Evolutionary conservation across 2,888 invertebrate species (phyloP).

Genomic region (Idaea aversata): DNA sequence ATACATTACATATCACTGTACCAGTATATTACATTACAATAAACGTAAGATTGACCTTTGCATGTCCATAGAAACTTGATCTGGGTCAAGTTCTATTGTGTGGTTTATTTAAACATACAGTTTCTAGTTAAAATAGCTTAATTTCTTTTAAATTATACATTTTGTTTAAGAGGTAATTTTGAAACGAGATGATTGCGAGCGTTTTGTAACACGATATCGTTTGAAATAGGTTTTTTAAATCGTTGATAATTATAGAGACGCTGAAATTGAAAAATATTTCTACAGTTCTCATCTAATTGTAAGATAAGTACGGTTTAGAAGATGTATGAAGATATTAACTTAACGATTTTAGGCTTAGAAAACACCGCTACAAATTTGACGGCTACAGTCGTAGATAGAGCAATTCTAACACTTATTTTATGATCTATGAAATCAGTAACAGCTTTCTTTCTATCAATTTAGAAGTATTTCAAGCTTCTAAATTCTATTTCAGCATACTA

Average conservation of each 20-base stretch:
- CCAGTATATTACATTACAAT: slow-evolving; percentile 44
- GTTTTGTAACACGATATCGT: slow-evolving; percentile 1
- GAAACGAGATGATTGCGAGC: neutral
- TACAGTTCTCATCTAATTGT: neutral
- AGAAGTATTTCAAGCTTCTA: too few relatives aligned
- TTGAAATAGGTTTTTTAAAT: neutral
- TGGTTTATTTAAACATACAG: neutral
- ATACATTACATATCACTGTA: slow-evolving; percentile 30
- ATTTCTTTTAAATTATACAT: neutral
- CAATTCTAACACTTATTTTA: neutral
- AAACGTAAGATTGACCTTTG: slow-evolving; percentile 46
- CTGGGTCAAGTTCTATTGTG: slow-evolving; percentile 42
- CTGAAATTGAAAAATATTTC: neutral
- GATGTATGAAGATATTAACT: slow-evolving; percentile 8
- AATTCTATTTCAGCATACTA: too few relatives aligned
- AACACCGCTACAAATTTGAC: neutral
- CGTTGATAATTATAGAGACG: neutral
- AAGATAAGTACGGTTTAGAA: neutral
- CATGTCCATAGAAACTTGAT: slow-evolving; percentile 40
- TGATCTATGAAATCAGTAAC: neutral
- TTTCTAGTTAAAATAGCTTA: neutral
- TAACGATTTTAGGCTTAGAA: slow-evolving; percentile 6
- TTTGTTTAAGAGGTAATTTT: slow-evolving; percentile 1
- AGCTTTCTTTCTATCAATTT: neutral
- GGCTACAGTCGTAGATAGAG: neutral